phyloP scores from a whole-genome alignment of 2,888 invertebrate genomes.

The Opisthograptis luteolata region DNA sequence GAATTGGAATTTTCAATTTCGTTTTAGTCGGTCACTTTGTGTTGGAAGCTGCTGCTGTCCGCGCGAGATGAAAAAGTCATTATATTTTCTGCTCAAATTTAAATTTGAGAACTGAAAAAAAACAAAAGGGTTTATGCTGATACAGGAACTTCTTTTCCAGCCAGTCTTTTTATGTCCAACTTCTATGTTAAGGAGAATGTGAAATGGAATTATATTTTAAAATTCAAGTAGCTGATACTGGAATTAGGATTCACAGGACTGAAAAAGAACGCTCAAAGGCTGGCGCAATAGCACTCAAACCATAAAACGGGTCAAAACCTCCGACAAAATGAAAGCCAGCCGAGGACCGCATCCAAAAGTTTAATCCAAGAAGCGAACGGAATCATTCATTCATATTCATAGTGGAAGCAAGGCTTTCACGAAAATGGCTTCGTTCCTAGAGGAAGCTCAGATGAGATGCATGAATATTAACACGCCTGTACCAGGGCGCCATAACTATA shows the following conservation, averaged over 20 bases:
- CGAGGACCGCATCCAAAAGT: slow-evolving; percentile 60
- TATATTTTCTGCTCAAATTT: background rate
- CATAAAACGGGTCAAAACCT: slow-evolving; percentile 30
- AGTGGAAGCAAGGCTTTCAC: slow-evolving; percentile 76
- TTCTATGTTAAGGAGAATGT: too few relatives aligned
- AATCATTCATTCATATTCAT: slow-evolving; percentile 82
- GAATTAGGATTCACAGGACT: background rate
- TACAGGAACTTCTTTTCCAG: too few relatives aligned
- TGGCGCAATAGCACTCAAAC: slow-evolving; percentile 28
- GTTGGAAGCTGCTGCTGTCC: slow-evolving; percentile 46
- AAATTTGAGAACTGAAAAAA: background rate
- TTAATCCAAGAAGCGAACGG: slow-evolving; percentile 75
- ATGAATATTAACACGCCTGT: slow-evolving; percentile 81
- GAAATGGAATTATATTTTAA: too few relatives aligned
- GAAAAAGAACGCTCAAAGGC: slow-evolving; percentile 9
- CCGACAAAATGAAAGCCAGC: slow-evolving; percentile 33
- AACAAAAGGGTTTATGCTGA: too few relatives aligned
- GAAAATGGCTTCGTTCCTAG: slow-evolving; percentile 77
- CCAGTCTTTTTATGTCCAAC: too few relatives aligned
- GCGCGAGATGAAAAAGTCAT: slow-evolving; percentile 16
- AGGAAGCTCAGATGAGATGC: slow-evolving; percentile 76
- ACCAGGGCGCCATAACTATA: slow-evolving; percentile 78
- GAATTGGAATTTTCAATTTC: slow-evolving; percentile 77
- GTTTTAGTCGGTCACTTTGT: slow-evolving; percentile 64
- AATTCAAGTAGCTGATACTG: too few relatives aligned